Evolutionary conservation across 1,140 invertebrate genomes (phyloP).

Genomic region (Acromyrmex heyeri): DNA sequence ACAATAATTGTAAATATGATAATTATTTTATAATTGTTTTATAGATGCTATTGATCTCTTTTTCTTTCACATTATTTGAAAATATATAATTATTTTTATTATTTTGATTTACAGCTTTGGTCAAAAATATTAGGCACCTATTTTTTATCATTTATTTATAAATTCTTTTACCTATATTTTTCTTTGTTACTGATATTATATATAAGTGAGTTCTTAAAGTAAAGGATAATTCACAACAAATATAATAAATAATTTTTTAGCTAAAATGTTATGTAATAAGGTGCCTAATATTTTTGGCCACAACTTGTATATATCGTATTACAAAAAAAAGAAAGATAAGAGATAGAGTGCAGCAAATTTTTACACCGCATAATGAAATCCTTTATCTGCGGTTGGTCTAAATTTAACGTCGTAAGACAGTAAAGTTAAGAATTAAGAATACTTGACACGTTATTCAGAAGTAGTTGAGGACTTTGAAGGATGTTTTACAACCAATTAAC

Average conservation of each 20-base stretch:
- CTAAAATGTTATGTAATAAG: too few species aligned
- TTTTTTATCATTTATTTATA: too few species aligned
- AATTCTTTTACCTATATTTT: too few species aligned
- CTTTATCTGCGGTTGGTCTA: slow-evolving; percentile 33
- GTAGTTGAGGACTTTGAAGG: slow-evolving; percentile 70
- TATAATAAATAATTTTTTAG: too few species aligned
- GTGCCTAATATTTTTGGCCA: too few species aligned
- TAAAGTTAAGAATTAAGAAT: slow-evolving; percentile 70
- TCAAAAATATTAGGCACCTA: too few species aligned
- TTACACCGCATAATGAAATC: not conserved
- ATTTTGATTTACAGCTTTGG: not conserved
- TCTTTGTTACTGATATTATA: not conserved
- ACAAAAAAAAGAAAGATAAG: not conserved
- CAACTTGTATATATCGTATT: not conserved
- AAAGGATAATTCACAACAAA: too few species aligned
- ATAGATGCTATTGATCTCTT: not conserved
- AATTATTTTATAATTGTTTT: not conserved
- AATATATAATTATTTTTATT: slow-evolving; percentile 1
- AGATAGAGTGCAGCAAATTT: not conserved
- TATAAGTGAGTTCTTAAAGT: too few species aligned
- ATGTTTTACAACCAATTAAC: slow-evolving; percentile 80
- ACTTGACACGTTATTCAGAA: slow-evolving; percentile 77
- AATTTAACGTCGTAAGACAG: slow-evolving; percentile 65
- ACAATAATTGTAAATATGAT: not conserved
- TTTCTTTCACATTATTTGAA: not conserved